Evolutionary conservation across 2,797 vertebrate genomes (phyloP).

Genomic region (Carcharodon carcharias): DNA sequence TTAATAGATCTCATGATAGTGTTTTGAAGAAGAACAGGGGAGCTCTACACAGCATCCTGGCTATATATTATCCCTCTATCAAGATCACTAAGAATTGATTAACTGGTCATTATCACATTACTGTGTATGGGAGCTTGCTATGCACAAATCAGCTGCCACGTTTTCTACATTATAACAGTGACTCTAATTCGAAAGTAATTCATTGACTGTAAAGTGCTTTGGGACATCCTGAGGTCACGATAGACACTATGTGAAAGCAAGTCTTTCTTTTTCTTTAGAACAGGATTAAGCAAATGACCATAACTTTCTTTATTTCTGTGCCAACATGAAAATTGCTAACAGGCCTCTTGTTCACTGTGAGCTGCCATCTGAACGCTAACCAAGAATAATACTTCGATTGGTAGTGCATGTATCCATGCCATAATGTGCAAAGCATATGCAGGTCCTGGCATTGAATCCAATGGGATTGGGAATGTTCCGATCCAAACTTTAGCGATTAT

Average conservation of each 20-base stretch:
- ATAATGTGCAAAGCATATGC: not conserved
- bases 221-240: not conserved
- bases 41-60: not conserved
- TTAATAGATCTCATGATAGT: not conserved
- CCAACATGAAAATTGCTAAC: slow-evolving; percentile 7
- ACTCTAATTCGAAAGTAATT: not conserved
- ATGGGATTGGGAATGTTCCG: not conserved
- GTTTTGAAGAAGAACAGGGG: not conserved
- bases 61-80: not conserved
- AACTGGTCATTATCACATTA: not conserved
- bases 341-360: not conserved
- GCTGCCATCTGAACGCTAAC: not conserved
- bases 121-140: not conserved
- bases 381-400: slow-evolving; percentile 29
- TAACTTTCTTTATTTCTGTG: slow-evolving; percentile 1
- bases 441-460: not conserved
- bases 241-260: not conserved
- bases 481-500: not conserved
- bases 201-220: not conserved
- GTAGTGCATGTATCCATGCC: not conserved
- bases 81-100: not conserved
- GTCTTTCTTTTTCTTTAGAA: not conserved
- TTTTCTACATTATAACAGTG: too few species aligned
- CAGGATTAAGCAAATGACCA: not conserved
- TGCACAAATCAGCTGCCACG: not conserved